Percentiles rank a stretch among this genome's conserved stretches.
phyloP scores from a whole-genome alignment of 2,797 vertebrate species.

The Sternotherus odoratus region DNA sequence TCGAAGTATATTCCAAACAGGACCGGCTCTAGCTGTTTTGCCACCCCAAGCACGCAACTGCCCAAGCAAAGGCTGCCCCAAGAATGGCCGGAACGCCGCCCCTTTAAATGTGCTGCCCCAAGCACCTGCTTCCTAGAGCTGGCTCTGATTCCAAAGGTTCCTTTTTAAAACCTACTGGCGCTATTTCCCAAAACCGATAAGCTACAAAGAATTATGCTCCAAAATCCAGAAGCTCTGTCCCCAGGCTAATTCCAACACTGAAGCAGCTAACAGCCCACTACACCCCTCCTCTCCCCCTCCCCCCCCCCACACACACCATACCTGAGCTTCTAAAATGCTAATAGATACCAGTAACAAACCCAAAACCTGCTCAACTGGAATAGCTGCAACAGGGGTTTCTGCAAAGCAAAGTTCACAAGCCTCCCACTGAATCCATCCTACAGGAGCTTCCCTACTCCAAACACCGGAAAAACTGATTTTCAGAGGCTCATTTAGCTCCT shows the following conservation, averaged over 20 bases:
- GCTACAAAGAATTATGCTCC: too few species aligned
- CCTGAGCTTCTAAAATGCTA: rapidly evolving
- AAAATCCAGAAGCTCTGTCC: not conserved
- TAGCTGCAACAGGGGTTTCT: rapidly evolving
- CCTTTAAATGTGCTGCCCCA: too few species aligned
- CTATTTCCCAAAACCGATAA: rapidly evolving
- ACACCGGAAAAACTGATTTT: not conserved
- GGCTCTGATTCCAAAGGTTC: not conserved
- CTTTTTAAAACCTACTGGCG: not conserved
- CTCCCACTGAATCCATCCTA: not conserved
- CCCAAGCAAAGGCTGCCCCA: too few species aligned
- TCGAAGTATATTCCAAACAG: not conserved
- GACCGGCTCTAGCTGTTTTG: too few species aligned
- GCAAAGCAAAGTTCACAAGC: not conserved
- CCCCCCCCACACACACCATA: too few species aligned
- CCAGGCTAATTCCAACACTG: not conserved
- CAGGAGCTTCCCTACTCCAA: not conserved
- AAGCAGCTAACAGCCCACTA: not conserved
- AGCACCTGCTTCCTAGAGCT: too few species aligned
- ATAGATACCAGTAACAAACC: not conserved
- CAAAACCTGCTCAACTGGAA: not conserved
- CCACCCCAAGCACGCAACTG: too few species aligned
- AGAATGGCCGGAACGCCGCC: too few species aligned
- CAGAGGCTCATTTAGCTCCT: not conserved
- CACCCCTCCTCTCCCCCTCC: rapidly evolving